Base-by-base conservation (phyloP, 2,888 invertebrate species). In the Serrognathus titanus region DNA sequence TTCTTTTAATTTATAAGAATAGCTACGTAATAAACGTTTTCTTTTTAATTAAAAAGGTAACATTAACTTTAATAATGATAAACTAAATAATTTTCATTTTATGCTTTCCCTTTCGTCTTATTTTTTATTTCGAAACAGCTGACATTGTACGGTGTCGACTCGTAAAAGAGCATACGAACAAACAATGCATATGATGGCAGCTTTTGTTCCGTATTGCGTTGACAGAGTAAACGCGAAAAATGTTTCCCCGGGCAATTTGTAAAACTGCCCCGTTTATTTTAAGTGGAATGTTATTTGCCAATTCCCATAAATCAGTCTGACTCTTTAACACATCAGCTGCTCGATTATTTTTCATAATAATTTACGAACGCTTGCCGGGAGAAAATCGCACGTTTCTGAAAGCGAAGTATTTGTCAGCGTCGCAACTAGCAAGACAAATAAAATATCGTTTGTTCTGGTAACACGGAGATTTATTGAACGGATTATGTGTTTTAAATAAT, bases 201-300 rank as follows among this genome's bases (percentile, higher is more conserved):
- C 48, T 31, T 53, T 53, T 53, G 53, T 53, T 53, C 48, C 48
- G 36, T 35, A 31, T 31, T 31, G 24, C 51, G 55, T 53, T 38
- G 52, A 55, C 55, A 38, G 55, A 53, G 31, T 43, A 53, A 53
- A 55, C 24, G 55, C 41, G 55, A 53, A 55, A 55, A 55, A 55
- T 53, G 55, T 58, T 48, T 58, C 61, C 61, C 52, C 53, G 53
- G 60, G 62, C 60, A 66, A 66, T 66, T 66, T 65, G 64, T 65
- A 63, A 63, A 63, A 60, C 62, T 60, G 62, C 63, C 59, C 63
- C 63, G 62, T 66, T 66, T 65, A 65, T 65, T 66, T 65, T 62
- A 63, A 66, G 66, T 63, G 63, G 59, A 60, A 61, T 55, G 60
- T 57, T 61, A 63, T 63, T 66, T 63, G 66, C 64, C 66, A 66